Percentiles rank a stretch among this genome's conserved stretches.
Evolutionary conservation across 2,113 vertebrate genomes (phyloP).

Genomic region (Triplophysa dalaica): DNA sequence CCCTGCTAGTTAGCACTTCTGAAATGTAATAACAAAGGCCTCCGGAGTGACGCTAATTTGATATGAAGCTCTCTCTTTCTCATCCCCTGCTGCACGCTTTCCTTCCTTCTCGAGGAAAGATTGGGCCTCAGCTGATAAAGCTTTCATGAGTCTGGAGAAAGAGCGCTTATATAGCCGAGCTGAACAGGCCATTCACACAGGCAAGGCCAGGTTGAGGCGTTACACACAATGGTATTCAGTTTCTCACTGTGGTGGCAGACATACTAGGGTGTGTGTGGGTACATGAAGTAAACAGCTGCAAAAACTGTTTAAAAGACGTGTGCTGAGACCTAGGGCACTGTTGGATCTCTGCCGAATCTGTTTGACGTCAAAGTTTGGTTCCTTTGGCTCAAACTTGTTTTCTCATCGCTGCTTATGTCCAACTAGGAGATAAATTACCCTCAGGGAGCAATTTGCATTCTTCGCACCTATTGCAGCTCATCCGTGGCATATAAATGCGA

Average conservation of each 20-base stretch:
- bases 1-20: slow-evolving; percentile 30
- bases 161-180: not conserved
- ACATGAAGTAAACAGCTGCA: not conserved
- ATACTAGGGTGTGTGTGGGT: not conserved
- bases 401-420: too few species aligned
- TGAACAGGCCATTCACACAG: slow-evolving; percentile 26
- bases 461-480: too few species aligned
- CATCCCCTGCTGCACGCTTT: slow-evolving; percentile 12
- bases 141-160: slow-evolving; percentile 9
- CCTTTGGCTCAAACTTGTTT: too few species aligned
- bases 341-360: too few species aligned
- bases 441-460: too few species aligned
- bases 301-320: not conserved
- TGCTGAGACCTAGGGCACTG: not conserved
- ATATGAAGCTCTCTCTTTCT: slow-evolving; percentile 16
- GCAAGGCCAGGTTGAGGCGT: not conserved
- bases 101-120: slow-evolving; percentile 23
- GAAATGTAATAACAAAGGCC: slow-evolving; percentile 30
- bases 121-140: slow-evolving; percentile 1
- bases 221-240: slow-evolving; percentile 8
- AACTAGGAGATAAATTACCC: too few species aligned
- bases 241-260: not conserved
- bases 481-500: too few species aligned
- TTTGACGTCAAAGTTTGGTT: too few species aligned
- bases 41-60: slow-evolving; percentile 17